A percentile compares a stretch with the other conserved stretches of the same genome.
phyloP scores from a whole-genome alignment of 2,888 invertebrate genomes.

The Zhuqinia jingwanae region DNA sequence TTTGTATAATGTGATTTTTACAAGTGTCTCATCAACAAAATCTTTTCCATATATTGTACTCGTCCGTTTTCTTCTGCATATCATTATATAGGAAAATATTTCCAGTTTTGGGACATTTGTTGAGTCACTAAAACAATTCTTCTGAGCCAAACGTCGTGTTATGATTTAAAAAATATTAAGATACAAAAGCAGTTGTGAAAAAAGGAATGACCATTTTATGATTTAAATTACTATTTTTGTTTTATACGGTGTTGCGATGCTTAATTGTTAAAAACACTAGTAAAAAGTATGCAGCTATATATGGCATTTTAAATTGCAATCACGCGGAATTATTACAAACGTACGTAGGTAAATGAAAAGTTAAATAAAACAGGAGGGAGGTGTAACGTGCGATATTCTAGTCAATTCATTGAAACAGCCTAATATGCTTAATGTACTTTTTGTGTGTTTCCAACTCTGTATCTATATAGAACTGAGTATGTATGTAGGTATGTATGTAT shows the following conservation, averaged over 20 bases:
- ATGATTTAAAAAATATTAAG: background rate
- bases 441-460: constrained; percentile 61
- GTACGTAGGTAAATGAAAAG: background rate
- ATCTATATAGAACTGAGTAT: constrained; percentile 65
- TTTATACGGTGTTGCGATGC: background rate
- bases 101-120: constrained; percentile 37
- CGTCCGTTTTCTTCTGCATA: constrained; percentile 62
- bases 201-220: background rate
- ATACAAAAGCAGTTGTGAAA: constrained; percentile 45
- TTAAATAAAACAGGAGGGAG: constrained; percentile 38
- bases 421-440: constrained; percentile 69
- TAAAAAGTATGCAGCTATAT: constrained; percentile 3
- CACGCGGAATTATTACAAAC: background rate
- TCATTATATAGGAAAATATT: constrained; percentile 26
- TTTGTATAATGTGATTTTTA: constrained; percentile 52
- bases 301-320: constrained; percentile 21
- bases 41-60: constrained; percentile 39
- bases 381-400: constrained; percentile 72
- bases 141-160: constrained; percentile 44
- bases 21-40: constrained; percentile 53
- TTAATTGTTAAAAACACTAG: constrained; percentile 8
- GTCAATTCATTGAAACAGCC: constrained; percentile 70
- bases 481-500: constrained; percentile 33
- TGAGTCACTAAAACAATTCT: constrained; percentile 27
- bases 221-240: background rate